Percentiles rank a stretch among this genome's conserved stretches.
phyloP scores from a whole-genome alignment of 2,888 invertebrate species.

The Schrankia costaestrigalis region DNA sequence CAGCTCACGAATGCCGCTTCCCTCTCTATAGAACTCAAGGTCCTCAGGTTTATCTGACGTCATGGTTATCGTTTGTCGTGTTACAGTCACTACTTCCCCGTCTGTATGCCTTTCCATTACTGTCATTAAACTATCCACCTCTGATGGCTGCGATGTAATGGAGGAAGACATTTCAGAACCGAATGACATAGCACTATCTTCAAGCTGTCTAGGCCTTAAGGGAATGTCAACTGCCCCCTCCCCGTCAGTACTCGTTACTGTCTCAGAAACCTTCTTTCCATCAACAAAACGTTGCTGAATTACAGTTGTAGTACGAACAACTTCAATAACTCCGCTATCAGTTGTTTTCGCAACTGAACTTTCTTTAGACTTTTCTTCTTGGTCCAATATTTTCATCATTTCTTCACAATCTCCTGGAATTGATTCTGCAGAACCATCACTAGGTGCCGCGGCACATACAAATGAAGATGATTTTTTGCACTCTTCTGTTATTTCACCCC shows the following conservation, averaged over 20 bases:
- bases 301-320: conserved; percentile 68
- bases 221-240: conserved; percentile 75
- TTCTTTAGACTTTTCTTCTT: conserved; percentile 68
- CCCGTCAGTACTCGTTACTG: conserved; percentile 60
- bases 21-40: conserved; percentile 65
- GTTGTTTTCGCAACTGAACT: conserved; percentile 42
- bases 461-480: conserved; percentile 68
- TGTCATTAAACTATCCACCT: conserved; percentile 74
- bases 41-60: conserved; percentile 68
- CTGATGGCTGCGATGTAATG: conserved; percentile 74
- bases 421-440: conserved; percentile 74
- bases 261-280: conserved; percentile 73
- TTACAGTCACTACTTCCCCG: conserved; percentile 70
- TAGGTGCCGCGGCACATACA: conserved; percentile 70
- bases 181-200: conserved; percentile 65
- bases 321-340: conserved; percentile 63
- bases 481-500: conserved; percentile 57
- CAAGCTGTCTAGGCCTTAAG: conserved; percentile 50
- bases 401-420: conserved; percentile 82
- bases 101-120: conserved; percentile 67
- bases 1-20: conserved; percentile 68
- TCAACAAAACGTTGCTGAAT: conserved; percentile 73
- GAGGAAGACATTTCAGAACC: conserved; percentile 78
- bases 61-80: conserved; percentile 58
- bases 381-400: conserved; percentile 80